phyloP scores from a whole-genome alignment of 2,888 invertebrate species.

The Agrochola macilenta region DNA sequence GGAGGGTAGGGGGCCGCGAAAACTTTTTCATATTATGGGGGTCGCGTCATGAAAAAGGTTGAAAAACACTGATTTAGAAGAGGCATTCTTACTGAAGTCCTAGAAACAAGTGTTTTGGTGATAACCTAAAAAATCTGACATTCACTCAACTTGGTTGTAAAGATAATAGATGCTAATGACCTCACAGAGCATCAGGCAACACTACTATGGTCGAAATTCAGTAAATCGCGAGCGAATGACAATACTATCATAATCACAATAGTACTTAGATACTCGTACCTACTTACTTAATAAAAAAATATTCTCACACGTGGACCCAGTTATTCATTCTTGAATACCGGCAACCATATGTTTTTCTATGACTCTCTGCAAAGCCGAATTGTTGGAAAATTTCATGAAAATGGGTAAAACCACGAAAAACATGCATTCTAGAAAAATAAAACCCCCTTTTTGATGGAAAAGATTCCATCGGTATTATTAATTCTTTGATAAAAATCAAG shows the following conservation, averaged over 20 bases:
- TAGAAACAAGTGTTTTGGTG: constrained; percentile 10
- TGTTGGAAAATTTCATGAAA: neutral
- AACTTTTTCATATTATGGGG: too few relatives aligned
- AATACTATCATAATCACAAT: constrained; percentile 12
- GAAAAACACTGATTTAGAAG: neutral
- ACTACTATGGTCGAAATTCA: constrained; percentile 3
- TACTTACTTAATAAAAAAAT: too few relatives aligned
- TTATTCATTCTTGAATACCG: constrained; percentile 7
- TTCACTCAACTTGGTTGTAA: constrained; percentile 1
- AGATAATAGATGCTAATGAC: constrained; percentile 23
- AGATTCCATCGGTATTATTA: neutral
- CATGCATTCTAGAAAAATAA: neutral
- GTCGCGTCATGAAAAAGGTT: too few relatives aligned
- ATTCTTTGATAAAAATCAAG: neutral
- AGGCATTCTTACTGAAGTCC: neutral
- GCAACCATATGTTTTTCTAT: neutral
- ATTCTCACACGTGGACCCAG: neutral
- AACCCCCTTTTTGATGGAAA: neutral
- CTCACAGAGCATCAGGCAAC: constrained; percentile 23
- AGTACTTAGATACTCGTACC: too few relatives aligned
- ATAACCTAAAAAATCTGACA: neutral
- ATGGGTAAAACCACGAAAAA: neutral
- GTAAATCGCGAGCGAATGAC: constrained; percentile 25
- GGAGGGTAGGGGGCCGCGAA: too few relatives aligned
- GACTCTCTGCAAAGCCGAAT: neutral